Evolutionary conservation across 2,888 invertebrate species (phyloP).

Genomic region (Rotaria macrura): DNA sequence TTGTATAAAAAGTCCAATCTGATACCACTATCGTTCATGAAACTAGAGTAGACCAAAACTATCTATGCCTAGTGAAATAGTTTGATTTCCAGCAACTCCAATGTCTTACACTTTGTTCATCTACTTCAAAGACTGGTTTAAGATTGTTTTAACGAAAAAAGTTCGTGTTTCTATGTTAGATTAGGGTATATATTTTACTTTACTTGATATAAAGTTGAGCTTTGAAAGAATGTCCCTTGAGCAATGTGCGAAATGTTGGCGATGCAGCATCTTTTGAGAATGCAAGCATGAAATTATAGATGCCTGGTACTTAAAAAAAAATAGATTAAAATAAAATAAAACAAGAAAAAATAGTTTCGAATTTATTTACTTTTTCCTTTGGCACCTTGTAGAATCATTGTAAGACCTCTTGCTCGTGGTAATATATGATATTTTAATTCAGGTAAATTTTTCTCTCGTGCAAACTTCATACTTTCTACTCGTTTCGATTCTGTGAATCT

Average conservation of each 20-base stretch:
- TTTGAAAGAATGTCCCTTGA: neutral
- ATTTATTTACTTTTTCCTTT: conserved; percentile 53
- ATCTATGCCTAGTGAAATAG: too few relatives aligned
- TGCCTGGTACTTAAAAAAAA: neutral
- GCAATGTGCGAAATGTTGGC: neutral
- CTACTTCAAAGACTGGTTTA: too few relatives aligned
- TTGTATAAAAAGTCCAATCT: too few relatives aligned
- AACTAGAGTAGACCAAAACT: too few relatives aligned
- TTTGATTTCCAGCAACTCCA: too few relatives aligned
- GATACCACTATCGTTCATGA: too few relatives aligned
- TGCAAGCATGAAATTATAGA: neutral
- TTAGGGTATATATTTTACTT: neutral
- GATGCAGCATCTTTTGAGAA: neutral
- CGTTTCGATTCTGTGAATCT: conserved; percentile 76
- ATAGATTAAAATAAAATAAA: conserved; percentile 2
- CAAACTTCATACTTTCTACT: conserved; percentile 73
- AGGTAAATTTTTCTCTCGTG: conserved; percentile 71
- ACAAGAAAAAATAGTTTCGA: neutral
- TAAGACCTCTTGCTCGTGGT: conserved; percentile 85
- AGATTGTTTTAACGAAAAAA: too few relatives aligned
- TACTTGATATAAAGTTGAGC: conserved; percentile 8
- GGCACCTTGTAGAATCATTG: conserved; percentile 69
- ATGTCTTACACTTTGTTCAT: too few relatives aligned
- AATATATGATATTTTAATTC: conserved; percentile 75
- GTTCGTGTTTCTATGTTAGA: too few relatives aligned